phyloP scores from a whole-genome alignment of 2,113 vertebrate species.

The Notothenia rossii region DNA sequence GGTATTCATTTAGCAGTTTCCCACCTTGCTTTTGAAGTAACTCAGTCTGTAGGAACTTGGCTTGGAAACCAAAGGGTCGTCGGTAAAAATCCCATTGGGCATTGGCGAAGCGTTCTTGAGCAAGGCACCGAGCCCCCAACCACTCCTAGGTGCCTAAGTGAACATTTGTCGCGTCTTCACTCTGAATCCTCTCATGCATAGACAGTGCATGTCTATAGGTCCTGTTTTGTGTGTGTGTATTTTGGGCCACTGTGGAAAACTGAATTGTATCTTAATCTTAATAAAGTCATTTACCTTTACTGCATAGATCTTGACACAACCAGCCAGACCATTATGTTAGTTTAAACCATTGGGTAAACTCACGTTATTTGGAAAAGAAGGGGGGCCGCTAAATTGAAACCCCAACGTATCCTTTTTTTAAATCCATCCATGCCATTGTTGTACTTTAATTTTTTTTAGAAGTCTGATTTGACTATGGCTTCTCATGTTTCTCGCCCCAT shows the following conservation, averaged over 20 bases:
- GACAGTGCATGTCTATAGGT: too few relatives aligned
- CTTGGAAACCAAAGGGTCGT: too few relatives aligned
- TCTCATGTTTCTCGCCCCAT: not conserved
- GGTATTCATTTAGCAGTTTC: not conserved
- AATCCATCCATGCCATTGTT: not conserved
- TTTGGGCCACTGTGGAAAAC: too few relatives aligned
- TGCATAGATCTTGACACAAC: not conserved
- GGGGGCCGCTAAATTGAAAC: not conserved
- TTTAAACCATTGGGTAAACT: not conserved
- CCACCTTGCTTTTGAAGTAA: not conserved
- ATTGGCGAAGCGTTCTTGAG: too few relatives aligned
- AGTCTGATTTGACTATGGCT: not conserved
- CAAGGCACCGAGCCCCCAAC: too few relatives aligned
- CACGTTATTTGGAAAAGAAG: not conserved
- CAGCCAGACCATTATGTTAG: not conserved
- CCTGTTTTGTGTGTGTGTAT: too few relatives aligned
- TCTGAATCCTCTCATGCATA: too few relatives aligned
- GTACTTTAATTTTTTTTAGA: not conserved
- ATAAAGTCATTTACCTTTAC: conserved; percentile 2
- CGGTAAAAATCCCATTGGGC: too few relatives aligned
- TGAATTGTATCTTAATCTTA: too few relatives aligned
- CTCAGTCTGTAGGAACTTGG: too few relatives aligned
- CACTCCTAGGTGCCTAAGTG: too few relatives aligned
- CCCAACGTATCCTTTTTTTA: not conserved
- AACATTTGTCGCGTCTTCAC: too few relatives aligned